These are phyloP conservation scores for Sisyra nigra DNA, from an alignment of 2,888 invertebrate species.

Conservation along the genomic window DNA sequence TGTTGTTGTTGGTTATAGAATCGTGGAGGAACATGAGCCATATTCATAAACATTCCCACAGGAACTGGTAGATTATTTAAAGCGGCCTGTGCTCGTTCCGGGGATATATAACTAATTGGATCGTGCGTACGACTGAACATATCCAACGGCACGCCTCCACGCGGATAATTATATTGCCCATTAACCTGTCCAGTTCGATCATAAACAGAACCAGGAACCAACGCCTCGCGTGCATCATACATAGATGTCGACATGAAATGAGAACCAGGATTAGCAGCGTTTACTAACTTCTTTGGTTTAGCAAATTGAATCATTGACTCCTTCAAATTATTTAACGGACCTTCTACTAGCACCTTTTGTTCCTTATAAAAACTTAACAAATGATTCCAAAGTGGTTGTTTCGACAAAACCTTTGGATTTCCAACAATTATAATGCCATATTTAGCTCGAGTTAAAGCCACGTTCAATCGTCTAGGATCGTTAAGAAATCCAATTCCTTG, in stretches of 20 bases:
- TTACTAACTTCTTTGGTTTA: conserved; percentile 90
- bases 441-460: conserved; percentile 92
- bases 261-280: conserved; percentile 86
- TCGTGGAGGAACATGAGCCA: conserved; percentile 59
- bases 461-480: conserved; percentile 94
- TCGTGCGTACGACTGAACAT: conserved; percentile 63
- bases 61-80: conserved; percentile 79
- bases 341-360: conserved; percentile 91
- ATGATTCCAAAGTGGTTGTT: conserved; percentile 98
- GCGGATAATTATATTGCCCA: conserved; percentile 21
- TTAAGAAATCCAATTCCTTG: conserved; percentile 98
- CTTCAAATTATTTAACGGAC: conserved; percentile 91
- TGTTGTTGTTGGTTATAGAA: conserved; percentile 62
- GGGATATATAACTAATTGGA: conserved; percentile 84
- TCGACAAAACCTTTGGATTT: conserved; percentile 95
- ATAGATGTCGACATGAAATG: conserved; percentile 96
- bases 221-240: conserved; percentile 91
- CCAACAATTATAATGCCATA: conserved; percentile 97
- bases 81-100: conserved; percentile 58
- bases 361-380: conserved; percentile 94
- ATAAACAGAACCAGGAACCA: conserved; percentile 87
- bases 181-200: conserved; percentile 46
- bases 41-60: conserved; percentile 88
- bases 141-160: conserved; percentile 31
- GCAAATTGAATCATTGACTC: conserved; percentile 94